Percentiles rank a stretch among this genome's conserved stretches.
These are phyloP conservation scores for Gobiocypris rarus DNA, from an alignment of 2,113 vertebrate genomes.

Conservation along the genomic window DNA sequence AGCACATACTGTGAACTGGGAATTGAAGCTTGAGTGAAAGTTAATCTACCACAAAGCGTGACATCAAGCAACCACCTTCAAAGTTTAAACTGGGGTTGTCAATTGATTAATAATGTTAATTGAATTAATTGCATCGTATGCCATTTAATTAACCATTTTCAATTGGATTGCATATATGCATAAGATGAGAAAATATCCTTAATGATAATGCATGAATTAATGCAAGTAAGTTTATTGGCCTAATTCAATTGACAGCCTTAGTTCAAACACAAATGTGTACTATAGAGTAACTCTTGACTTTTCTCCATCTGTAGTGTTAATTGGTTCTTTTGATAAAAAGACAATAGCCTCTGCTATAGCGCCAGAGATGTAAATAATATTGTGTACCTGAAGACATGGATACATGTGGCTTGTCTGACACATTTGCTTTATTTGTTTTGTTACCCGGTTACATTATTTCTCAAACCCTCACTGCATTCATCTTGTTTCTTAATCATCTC, in stretches of 20 bases:
- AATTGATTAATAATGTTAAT: not conserved
- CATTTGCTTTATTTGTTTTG: constrained; percentile 40
- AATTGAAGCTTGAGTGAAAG: not conserved
- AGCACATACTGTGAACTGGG: not conserved
- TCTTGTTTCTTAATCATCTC: constrained; percentile 41
- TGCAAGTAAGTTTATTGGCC: not conserved
- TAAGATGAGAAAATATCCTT: not conserved
- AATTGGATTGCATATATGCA: not conserved
- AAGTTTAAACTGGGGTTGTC: not conserved
- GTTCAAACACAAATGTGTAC: not conserved
- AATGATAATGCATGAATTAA: not conserved
- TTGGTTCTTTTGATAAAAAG: not conserved
- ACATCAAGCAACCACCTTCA: not conserved
- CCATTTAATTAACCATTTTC: not conserved
- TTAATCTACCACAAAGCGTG: not conserved
- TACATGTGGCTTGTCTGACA: not conserved
- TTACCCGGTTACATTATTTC: constrained; percentile 28
- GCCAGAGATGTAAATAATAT: not conserved
- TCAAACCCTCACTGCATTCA: not conserved
- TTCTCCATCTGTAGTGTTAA: not conserved
- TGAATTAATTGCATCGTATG: not conserved
- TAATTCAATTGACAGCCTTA: not conserved
- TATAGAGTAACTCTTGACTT: not conserved
- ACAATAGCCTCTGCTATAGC: not conserved
- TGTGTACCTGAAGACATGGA: constrained; percentile 1